Evolutionary conservation across 2,888 invertebrate species (phyloP).

Genomic region (Abrostola tripartita): DNA sequence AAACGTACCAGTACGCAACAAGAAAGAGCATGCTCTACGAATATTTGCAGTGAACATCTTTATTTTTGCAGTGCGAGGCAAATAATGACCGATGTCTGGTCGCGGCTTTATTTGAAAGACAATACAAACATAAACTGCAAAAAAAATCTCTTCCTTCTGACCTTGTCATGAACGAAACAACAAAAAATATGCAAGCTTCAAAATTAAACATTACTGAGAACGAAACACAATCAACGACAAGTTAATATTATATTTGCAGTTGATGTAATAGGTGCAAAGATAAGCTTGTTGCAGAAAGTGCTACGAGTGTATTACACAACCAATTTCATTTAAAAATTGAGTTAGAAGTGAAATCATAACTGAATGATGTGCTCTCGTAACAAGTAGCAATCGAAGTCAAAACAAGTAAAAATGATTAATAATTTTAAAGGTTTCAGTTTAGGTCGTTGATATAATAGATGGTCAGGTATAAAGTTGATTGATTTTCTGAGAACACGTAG

Average conservation of each 20-base stretch:
- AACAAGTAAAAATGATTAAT: constrained; percentile 15
- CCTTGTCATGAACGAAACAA: constrained; percentile 17
- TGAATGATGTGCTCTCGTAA: constrained; percentile 51
- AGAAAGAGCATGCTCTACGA: neutral
- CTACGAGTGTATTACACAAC: constrained; percentile 64
- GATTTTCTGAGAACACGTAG: constrained; percentile 39
- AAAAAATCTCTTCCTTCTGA: constrained; percentile 21
- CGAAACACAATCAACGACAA: constrained; percentile 17
- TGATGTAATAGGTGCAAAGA: constrained; percentile 57
- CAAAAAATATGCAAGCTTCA: constrained; percentile 22
- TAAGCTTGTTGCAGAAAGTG: constrained; percentile 58
- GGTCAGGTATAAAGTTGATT: constrained; percentile 12
- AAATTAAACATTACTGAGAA: constrained; percentile 26
- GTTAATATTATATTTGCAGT: constrained; percentile 52
- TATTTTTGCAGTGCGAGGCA: neutral
- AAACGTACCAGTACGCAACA: neutral
- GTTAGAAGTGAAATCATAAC: constrained; percentile 57
- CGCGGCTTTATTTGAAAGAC: neutral
- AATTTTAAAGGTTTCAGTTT: no score
- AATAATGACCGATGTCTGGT: neutral
- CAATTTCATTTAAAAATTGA: constrained; percentile 39
- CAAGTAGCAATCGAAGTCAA: constrained; percentile 34
- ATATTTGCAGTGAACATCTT: neutral
- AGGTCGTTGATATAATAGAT: constrained; percentile 3
- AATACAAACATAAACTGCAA: constrained; percentile 29